A percentile compares a stretch with the other conserved stretches of the same genome.
Conservation (phyloP, 1,140 invertebrate genomes). For the Euura saliciscinereae region DNA sequence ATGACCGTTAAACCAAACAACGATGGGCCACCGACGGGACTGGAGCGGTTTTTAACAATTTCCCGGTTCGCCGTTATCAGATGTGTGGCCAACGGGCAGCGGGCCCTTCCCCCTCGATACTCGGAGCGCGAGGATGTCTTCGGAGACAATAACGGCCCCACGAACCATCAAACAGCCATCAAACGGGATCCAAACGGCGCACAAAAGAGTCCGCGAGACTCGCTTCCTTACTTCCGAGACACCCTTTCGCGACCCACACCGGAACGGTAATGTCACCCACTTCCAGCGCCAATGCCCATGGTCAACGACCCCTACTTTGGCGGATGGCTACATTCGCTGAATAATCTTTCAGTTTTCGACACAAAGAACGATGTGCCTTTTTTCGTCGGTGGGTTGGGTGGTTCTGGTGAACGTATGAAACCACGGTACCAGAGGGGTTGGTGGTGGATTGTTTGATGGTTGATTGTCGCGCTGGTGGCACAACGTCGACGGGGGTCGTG, state of each 20-base stretch:
- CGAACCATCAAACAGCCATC: constrained; percentile 56
- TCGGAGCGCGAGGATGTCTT: constrained; percentile 32
- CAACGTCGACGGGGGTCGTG: constrained; percentile 52
- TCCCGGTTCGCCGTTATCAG: constrained; percentile 47
- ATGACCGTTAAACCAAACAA: constrained; percentile 26
- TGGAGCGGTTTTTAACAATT: constrained; percentile 49
- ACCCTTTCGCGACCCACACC: not conserved
- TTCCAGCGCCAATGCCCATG: not conserved
- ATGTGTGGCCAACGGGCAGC: constrained; percentile 46
- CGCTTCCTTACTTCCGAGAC: constrained; percentile 28
- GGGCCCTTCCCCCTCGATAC: constrained; percentile 4
- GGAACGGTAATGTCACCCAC: not conserved
- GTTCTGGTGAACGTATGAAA: too few species aligned
- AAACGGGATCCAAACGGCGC: constrained; percentile 54
- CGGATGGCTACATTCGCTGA: too few species aligned
- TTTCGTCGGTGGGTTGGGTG: too few species aligned
- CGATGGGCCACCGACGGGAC: constrained; percentile 3
- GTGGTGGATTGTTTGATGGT: constrained; percentile 58
- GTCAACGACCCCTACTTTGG: not conserved
- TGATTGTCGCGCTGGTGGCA: constrained; percentile 48
- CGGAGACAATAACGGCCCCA: constrained; percentile 54
- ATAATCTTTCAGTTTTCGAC: too few species aligned
- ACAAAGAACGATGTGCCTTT: too few species aligned
- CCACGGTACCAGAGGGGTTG: constrained; percentile 27
- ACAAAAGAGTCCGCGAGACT: constrained; percentile 38